phyloP scores from a whole-genome alignment of 2,113 vertebrate species.

The Hemichromis elongatus region DNA sequence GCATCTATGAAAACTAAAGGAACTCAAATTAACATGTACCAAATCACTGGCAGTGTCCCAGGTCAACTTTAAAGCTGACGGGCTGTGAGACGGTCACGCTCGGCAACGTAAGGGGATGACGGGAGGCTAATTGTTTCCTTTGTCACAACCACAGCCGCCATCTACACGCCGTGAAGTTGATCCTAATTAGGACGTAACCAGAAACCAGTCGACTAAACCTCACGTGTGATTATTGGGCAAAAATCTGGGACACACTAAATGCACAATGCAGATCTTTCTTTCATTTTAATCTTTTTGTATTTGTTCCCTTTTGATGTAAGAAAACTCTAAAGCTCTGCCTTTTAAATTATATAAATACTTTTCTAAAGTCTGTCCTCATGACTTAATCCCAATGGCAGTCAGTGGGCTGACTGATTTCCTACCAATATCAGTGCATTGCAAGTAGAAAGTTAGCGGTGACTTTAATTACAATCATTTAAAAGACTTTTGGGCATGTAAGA shows the following conservation, averaged over 20 bases:
- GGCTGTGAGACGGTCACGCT: background rate
- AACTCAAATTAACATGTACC: conserved; percentile 47
- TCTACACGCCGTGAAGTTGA: background rate
- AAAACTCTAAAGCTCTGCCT: background rate
- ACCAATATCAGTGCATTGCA: background rate
- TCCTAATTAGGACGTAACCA: background rate
- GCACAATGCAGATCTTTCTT: background rate
- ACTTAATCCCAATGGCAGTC: background rate
- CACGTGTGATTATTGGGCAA: background rate
- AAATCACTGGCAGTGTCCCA: conserved; percentile 24
- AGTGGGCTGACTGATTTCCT: rapidly evolving
- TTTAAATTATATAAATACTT: background rate
- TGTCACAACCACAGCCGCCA: background rate
- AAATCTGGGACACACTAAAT: rapidly evolving
- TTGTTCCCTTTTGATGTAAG: background rate
- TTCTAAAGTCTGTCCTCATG: background rate
- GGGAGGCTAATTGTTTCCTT: rapidly evolving
- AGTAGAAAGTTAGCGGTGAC: background rate
- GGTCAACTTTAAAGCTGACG: conserved; percentile 1
- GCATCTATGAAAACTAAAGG: conserved; percentile 52
- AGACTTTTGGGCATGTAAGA: rapidly evolving
- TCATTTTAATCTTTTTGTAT: background rate
- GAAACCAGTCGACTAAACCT: rapidly evolving
- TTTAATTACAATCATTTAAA: background rate
- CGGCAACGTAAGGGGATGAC: background rate